These are phyloP conservation scores for Orgyia antiqua DNA, from an alignment of 2,888 invertebrate genomes.

Conservation along the genomic window DNA sequence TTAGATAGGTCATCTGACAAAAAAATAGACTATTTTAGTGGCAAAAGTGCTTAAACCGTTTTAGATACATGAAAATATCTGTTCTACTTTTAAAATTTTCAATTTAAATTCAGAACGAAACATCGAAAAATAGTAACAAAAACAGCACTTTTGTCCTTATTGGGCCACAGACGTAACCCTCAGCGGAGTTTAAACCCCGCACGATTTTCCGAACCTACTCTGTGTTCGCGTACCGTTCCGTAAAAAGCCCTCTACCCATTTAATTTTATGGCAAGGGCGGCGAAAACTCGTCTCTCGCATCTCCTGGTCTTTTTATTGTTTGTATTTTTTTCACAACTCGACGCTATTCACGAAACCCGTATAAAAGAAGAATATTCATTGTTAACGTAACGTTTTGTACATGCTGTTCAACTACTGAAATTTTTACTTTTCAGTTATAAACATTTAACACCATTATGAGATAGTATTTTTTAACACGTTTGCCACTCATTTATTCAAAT, in stretches of 20 bases:
- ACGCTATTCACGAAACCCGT: conserved; percentile 36
- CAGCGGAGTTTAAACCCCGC: conserved; percentile 24
- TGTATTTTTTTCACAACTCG: conserved; percentile 52
- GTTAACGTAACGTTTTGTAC: conserved; percentile 51
- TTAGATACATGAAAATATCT: no score
- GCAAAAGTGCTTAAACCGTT: no score
- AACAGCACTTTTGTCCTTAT: conserved; percentile 17
- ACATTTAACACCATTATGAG: conserved; percentile 19
- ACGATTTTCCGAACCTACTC: conserved; percentile 32
- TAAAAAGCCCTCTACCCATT: conserved; percentile 48
- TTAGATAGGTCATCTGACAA: no score
- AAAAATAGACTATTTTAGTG: no score
- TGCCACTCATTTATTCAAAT: no score
- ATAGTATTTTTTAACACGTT: background rate
- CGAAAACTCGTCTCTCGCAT: conserved; percentile 45
- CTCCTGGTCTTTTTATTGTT: conserved; percentile 55
- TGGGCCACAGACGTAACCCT: conserved; percentile 19
- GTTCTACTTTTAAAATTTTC: no score
- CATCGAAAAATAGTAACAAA: conserved; percentile 4
- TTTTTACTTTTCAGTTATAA: conserved; percentile 22
- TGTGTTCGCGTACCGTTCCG: conserved; percentile 29
- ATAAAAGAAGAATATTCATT: conserved; percentile 49
- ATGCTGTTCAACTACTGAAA: conserved; percentile 21
- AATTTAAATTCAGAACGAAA: conserved; percentile 5
- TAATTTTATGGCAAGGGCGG: conserved; percentile 63